A percentile compares a stretch with the other conserved stretches of the same genome.
Conservation (phyloP, 2,797 vertebrate species). For the Peromyscus melanophrys region DNA sequence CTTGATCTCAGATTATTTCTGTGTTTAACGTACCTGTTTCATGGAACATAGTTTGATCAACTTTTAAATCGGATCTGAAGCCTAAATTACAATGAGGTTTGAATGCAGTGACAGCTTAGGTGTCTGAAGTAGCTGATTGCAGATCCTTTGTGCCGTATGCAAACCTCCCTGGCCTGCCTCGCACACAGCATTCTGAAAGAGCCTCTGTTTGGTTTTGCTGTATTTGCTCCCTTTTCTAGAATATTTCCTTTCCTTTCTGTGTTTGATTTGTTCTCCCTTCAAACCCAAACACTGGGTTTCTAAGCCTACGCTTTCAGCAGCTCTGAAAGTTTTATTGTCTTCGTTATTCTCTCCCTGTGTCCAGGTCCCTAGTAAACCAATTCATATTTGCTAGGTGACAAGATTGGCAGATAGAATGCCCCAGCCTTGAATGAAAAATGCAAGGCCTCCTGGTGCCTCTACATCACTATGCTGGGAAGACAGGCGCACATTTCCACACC, state of each 20-base stretch:
- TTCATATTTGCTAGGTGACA: not conserved
- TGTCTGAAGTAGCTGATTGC: not conserved
- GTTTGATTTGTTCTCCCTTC: not conserved
- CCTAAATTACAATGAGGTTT: not conserved
- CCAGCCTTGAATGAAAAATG: not conserved
- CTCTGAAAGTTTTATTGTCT: not conserved
- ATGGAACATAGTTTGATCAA: not conserved
- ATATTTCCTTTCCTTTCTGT: slow-evolving; percentile 15
- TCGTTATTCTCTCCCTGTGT: not conserved
- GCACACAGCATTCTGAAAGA: not conserved
- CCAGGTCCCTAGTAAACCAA: not conserved
- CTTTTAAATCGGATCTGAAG: slow-evolving; percentile 25
- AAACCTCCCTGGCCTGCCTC: not conserved
- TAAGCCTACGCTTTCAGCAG: not conserved
- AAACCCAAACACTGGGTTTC: not conserved
- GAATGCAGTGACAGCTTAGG: not conserved
- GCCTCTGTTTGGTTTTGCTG: not conserved
- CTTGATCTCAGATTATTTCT: not conserved
- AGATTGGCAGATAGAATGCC: not conserved
- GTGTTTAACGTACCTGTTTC: not conserved
- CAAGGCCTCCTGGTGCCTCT: not conserved
- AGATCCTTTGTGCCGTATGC: not conserved
- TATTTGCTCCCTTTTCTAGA: not conserved
- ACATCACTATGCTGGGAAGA: not conserved
- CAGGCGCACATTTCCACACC: not conserved